A percentile compares a stretch with the other conserved stretches of the same genome.
Conservation (phyloP, 2,113 vertebrate genomes). For the Leucopsar rothschildi region DNA sequence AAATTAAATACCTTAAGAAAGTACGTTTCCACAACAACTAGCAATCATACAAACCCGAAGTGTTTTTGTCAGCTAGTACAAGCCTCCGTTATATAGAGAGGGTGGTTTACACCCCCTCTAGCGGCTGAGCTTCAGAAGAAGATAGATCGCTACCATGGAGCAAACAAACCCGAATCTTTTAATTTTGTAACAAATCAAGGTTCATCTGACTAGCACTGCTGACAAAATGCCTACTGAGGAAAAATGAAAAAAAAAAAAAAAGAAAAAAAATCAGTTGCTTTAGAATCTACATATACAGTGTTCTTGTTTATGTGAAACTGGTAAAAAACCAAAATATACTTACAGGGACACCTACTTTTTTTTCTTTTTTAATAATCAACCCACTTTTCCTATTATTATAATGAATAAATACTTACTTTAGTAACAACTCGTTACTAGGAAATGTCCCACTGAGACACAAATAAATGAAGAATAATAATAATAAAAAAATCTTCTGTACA, state of each 20-base stretch:
- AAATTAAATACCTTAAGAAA: neutral
- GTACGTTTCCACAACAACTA: neutral
- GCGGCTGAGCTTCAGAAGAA: neutral
- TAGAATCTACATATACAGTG: neutral
- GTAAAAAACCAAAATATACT: fast-evolving
- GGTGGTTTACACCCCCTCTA: slow-evolving; percentile 36
- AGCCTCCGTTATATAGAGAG: neutral
- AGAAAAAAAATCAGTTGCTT: neutral
- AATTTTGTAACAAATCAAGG: neutral
- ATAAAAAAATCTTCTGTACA: neutral
- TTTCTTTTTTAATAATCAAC: neutral
- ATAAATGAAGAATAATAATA: neutral
- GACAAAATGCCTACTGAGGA: neutral
- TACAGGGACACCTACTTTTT: neutral
- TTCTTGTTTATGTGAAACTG: neutral
- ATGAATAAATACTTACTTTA: neutral
- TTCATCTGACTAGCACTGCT: neutral
- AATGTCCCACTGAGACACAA: neutral
- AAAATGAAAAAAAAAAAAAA: neutral
- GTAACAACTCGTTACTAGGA: neutral
- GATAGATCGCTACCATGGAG: neutral
- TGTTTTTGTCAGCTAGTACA: neutral
- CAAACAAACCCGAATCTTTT: neutral
- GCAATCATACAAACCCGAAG: fast-evolving
- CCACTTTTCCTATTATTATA: neutral